Evolutionary conservation across 2,888 invertebrate genomes (phyloP).

Genomic region (Yponomeuta plumbellus): DNA sequence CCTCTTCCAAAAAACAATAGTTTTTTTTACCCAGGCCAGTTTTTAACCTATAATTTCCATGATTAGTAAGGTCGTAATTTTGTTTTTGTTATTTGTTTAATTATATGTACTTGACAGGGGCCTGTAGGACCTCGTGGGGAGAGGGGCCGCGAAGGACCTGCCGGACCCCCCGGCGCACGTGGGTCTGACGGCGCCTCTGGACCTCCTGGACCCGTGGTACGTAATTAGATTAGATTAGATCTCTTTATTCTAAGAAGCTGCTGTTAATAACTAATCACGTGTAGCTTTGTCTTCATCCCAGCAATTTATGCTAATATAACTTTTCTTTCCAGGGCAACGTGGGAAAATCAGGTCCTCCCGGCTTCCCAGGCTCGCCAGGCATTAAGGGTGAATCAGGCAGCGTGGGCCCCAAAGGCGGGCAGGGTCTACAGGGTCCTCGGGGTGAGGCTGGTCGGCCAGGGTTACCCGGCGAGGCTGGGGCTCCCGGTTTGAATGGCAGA

Average conservation of each 20-base stretch:
- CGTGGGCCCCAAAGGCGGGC: slow-evolving; percentile 86
- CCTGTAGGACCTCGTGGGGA: slow-evolving; percentile 88
- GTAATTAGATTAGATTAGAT: too few relatives aligned
- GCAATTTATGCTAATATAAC: too few relatives aligned
- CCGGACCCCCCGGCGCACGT: slow-evolving; percentile 85
- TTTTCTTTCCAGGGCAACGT: slow-evolving; percentile 78
- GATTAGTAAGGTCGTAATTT: too few relatives aligned
- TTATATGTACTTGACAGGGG: slow-evolving; percentile 70
- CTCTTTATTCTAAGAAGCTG: too few relatives aligned
- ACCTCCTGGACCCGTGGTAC: slow-evolving; percentile 84
- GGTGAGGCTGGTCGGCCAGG: slow-evolving; percentile 90
- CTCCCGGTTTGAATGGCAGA: slow-evolving; percentile 84
- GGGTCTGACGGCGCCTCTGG: slow-evolving; percentile 88
- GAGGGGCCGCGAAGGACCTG: slow-evolving; percentile 88
- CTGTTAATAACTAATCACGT: too few relatives aligned
- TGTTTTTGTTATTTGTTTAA: background rate
- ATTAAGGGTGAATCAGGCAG: slow-evolving; percentile 87
- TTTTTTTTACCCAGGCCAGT: too few relatives aligned
- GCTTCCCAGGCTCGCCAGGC: slow-evolving; percentile 89
- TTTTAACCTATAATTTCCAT: too few relatives aligned
- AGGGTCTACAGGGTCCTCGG: slow-evolving; percentile 87
- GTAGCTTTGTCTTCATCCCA: too few relatives aligned
- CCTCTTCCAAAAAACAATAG: too few relatives aligned
- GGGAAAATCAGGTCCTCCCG: slow-evolving; percentile 90
- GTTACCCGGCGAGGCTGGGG: slow-evolving; percentile 84